Conservation (phyloP, 1,140 invertebrate species). For the Caenorhabditis tropicalis region DNA sequence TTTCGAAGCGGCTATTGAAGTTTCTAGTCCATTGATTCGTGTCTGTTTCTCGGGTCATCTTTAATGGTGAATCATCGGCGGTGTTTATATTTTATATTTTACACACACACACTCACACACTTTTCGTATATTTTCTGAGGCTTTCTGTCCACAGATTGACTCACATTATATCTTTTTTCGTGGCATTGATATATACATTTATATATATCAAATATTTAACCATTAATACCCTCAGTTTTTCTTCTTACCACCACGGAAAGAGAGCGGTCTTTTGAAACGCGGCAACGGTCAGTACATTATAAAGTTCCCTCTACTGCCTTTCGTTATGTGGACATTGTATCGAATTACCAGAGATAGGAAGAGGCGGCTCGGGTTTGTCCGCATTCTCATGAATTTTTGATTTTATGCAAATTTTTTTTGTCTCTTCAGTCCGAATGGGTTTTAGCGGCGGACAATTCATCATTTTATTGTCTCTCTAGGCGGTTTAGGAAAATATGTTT, state of each 20-base stretch:
- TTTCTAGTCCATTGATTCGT: not conserved
- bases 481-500: too few species aligned
- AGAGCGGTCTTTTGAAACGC: too few species aligned
- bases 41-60: not conserved
- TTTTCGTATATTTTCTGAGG: not conserved
- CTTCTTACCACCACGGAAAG: not conserved
- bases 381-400: conserved; percentile 14
- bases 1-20: too few species aligned
- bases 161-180: not conserved
- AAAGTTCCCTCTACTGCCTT: not conserved
- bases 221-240: not conserved
- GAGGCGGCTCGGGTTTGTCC: not conserved
- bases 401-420: conserved; percentile 32
- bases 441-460: too few species aligned
- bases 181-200: too few species aligned
- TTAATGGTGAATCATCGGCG: not conserved
- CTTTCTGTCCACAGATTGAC: not conserved
- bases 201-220: not conserved
- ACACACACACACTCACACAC: not conserved
- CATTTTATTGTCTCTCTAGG: too few species aligned
- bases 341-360: conserved; percentile 5
- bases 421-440: too few species aligned
- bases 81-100: not conserved
- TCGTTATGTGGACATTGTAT: not conserved
- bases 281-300: conserved; percentile 22